These are phyloP conservation scores for Malurus splendens DNA, from an alignment of 2,797 vertebrate species.

Conservation along the genomic window DNA sequence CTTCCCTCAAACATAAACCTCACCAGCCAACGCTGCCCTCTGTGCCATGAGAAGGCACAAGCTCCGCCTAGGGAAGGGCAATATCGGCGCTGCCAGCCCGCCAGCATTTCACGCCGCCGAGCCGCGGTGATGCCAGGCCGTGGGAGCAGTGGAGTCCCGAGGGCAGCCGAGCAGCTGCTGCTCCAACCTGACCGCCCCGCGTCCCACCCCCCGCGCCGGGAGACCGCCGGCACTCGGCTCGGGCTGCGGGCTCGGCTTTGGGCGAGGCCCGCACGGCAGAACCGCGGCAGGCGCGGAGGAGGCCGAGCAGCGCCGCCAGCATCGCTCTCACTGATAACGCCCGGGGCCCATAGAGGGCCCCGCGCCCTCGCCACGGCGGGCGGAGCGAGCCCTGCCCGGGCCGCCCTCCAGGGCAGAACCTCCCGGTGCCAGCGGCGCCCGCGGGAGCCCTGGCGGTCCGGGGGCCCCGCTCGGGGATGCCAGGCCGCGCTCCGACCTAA, in stretches of 20 bases:
- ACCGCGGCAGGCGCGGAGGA: not conserved
- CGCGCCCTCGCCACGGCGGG: not conserved
- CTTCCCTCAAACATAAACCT: not conserved
- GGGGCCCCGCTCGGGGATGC: not conserved
- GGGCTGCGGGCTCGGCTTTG: not conserved
- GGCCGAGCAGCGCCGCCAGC: not conserved
- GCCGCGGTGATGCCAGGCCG: not conserved
- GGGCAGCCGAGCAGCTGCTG: not conserved
- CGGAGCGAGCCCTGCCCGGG: not conserved
- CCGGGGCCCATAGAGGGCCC: not conserved
- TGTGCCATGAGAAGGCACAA: not conserved
- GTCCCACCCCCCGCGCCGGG: not conserved
- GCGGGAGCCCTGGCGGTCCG: not conserved
- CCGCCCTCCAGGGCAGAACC: not conserved
- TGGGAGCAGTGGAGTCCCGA: not conserved
- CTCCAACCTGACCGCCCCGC: not conserved
- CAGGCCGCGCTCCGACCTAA: slow-evolving; percentile 57
- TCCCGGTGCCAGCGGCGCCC: not conserved
- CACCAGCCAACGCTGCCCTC: not conserved
- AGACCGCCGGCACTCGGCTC: not conserved
- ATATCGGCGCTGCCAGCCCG: not conserved
- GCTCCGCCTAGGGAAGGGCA: slow-evolving; percentile 35
- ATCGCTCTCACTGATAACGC: not conserved
- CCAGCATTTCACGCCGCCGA: not conserved
- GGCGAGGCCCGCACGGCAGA: not conserved